phyloP scores from a whole-genome alignment of 1,140 invertebrate genomes.

The Pogonus chalceus region DNA sequence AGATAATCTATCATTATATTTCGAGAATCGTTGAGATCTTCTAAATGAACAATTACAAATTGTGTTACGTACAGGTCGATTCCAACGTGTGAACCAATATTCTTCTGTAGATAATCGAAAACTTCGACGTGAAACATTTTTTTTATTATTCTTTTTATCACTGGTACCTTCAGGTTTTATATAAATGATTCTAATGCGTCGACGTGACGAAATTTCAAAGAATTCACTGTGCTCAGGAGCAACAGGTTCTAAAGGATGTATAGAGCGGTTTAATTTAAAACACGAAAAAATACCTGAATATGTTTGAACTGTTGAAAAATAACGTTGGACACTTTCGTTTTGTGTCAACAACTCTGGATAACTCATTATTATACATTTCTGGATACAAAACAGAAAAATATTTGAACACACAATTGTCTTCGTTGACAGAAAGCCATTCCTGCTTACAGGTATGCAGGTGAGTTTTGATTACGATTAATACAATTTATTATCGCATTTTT shows the following conservation, averaged over 20 bases:
- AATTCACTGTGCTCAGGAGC: constrained; percentile 27
- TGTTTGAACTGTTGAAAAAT: neutral
- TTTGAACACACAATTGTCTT: too few species aligned
- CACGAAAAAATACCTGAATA: constrained; percentile 13
- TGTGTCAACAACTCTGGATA: neutral
- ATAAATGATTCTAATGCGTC: constrained; percentile 27
- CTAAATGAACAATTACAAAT: constrained; percentile 32
- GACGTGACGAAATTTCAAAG: constrained; percentile 23
- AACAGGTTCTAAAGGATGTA: constrained; percentile 25
- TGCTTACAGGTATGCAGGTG: too few species aligned
- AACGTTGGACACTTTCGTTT: neutral
- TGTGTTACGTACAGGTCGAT: constrained; percentile 25
- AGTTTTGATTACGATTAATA: too few species aligned
- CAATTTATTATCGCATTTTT: too few species aligned
- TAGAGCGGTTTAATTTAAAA: constrained; percentile 21
- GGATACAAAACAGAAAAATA: too few species aligned
- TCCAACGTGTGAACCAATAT: constrained; percentile 34
- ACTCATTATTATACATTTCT: neutral
- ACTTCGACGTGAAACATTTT: constrained; percentile 17
- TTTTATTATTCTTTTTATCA: constrained; percentile 12
- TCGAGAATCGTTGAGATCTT: constrained; percentile 27
- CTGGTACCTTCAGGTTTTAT: constrained; percentile 21
- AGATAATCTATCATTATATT: constrained; percentile 13
- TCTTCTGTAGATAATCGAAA: constrained; percentile 28
- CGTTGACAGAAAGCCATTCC: too few species aligned